These are phyloP conservation scores for Thaumetopoea pityocampa DNA, from an alignment of 1,140 invertebrate genomes.

Conservation along the genomic window DNA sequence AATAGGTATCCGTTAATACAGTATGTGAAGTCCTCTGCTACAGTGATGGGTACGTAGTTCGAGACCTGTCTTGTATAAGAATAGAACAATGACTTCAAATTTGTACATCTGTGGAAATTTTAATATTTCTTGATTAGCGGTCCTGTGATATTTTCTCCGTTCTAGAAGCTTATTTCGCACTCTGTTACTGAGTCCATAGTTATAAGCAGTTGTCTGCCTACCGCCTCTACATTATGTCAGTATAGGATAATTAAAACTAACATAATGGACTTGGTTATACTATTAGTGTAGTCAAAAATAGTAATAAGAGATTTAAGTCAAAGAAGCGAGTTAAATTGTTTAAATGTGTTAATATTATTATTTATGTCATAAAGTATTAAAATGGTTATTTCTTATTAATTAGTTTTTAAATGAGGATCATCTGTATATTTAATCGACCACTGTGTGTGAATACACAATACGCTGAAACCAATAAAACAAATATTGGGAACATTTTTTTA, in stretches of 20 bases:
- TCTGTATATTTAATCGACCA: slow-evolving; percentile 53
- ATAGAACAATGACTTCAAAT: too few relatives aligned
- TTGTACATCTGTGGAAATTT: background rate
- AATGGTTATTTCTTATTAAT: slow-evolving; percentile 76
- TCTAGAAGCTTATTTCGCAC: slow-evolving; percentile 29
- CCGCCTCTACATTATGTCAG: slow-evolving; percentile 73
- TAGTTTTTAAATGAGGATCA: slow-evolving; percentile 71
- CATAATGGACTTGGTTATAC: slow-evolving; percentile 71
- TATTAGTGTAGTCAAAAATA: slow-evolving; percentile 74
- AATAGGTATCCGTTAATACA: too few relatives aligned
- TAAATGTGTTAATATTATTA: slow-evolving; percentile 76
- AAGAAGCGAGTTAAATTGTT: slow-evolving; percentile 75
- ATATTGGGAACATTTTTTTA: slow-evolving; percentile 5
- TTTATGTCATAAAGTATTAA: slow-evolving; percentile 76
- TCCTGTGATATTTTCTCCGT: slow-evolving; percentile 13
- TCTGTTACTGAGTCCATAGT: slow-evolving; percentile 70
- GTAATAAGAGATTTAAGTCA: slow-evolving; percentile 73
- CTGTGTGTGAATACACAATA: slow-evolving; percentile 30
- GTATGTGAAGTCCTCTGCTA: too few relatives aligned
- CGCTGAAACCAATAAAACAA: slow-evolving; percentile 59
- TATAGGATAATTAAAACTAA: slow-evolving; percentile 69
- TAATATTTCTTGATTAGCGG: slow-evolving; percentile 19
- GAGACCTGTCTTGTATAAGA: too few relatives aligned
- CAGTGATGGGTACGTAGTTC: too few relatives aligned
- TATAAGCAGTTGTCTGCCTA: slow-evolving; percentile 70